Conservation (phyloP, 2,888 invertebrate genomes). For the Drosophila emarginata region DNA sequence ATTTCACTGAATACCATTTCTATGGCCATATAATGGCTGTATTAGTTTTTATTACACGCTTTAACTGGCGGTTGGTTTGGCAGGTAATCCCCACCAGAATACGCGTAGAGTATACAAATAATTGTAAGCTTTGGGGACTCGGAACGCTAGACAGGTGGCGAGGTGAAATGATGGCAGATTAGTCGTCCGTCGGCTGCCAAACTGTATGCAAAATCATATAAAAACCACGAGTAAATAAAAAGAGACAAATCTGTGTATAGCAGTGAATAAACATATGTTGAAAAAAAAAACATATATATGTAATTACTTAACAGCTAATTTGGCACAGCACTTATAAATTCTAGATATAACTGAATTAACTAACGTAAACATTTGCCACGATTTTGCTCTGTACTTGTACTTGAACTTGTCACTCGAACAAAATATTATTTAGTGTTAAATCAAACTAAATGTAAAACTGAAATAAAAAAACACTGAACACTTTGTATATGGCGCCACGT, state of each 20-base stretch:
- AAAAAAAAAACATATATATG: constrained; percentile 23
- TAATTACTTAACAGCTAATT: constrained; percentile 35
- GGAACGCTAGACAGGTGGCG: constrained; percentile 36
- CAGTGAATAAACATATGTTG: constrained; percentile 30
- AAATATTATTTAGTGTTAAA: constrained; percentile 16
- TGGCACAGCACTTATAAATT: neutral
- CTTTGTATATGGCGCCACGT: constrained; percentile 16
- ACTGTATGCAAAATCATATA: constrained; percentile 32
- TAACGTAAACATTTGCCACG: constrained; percentile 22
- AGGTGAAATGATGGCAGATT: constrained; percentile 50
- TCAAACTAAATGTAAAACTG: constrained; percentile 7
- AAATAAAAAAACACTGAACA: constrained; percentile 7
- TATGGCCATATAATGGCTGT: neutral
- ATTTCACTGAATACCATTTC: neutral
- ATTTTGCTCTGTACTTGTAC: constrained; percentile 22
- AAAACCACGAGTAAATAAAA: constrained; percentile 20
- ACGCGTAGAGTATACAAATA: constrained; percentile 27
- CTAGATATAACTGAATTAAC: constrained; percentile 32
- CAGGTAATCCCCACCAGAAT: constrained; percentile 5
- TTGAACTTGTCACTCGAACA: constrained; percentile 26
- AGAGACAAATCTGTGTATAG: constrained; percentile 28
- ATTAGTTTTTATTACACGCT: constrained; percentile 5
- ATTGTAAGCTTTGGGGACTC: constrained; percentile 32
- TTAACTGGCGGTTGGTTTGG: neutral
- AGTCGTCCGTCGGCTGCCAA: constrained; percentile 66